These are phyloP conservation scores for Cyclina sinensis DNA, from an alignment of 1,140 invertebrate genomes.

Conservation along the genomic window DNA sequence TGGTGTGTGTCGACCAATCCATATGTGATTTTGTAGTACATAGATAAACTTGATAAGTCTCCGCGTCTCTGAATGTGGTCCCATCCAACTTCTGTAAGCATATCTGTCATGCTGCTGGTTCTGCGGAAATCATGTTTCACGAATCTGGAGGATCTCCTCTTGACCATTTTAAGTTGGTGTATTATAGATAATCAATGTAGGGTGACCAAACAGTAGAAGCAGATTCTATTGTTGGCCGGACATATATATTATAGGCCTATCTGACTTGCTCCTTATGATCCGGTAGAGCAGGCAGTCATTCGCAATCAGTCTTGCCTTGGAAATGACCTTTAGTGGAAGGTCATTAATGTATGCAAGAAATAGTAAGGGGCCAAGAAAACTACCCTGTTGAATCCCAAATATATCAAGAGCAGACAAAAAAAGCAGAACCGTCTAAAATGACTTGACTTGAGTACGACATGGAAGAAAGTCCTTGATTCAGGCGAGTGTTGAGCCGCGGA, in stretches of 20 bases:
- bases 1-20: not conserved
- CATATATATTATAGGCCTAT: not conserved
- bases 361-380: not conserved
- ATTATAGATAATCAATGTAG: no score
- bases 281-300: slow-evolving; percentile 28
- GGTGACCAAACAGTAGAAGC: not conserved
- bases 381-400: slow-evolving; percentile 7
- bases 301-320: slow-evolving; percentile 31
- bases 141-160: not conserved
- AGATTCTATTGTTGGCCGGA: not conserved
- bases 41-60: not conserved
- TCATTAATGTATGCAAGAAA: slow-evolving; percentile 35
- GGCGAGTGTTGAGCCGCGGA: not conserved
- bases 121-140: slow-evolving; percentile 9
- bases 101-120: not conserved
- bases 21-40: not conserved
- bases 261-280: not conserved
- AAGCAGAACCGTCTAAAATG: not conserved
- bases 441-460: not conserved
- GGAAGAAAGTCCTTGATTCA: not conserved
- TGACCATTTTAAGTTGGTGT: not conserved
- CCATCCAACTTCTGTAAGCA: not conserved
- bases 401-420: not conserved
- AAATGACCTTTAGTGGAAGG: not conserved
- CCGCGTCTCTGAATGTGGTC: not conserved